phyloP scores from a whole-genome alignment of 2,113 vertebrate species.

The Brevimyrus niger region DNA sequence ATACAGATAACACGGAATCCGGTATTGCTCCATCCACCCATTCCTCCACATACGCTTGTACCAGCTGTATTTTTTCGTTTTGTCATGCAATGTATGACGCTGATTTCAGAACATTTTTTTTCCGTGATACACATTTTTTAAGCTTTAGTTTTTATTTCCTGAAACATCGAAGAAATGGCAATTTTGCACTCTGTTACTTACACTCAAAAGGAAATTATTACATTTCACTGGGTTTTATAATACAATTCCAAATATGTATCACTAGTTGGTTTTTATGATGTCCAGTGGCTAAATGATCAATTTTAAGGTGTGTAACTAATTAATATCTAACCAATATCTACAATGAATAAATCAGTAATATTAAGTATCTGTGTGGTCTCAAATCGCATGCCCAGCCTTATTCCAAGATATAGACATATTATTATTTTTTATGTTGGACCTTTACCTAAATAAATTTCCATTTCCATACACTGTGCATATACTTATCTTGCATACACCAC shows the following conservation, averaged over 20 bases:
- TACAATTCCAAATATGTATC: background rate
- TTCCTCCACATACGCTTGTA: background rate
- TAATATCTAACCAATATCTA: background rate
- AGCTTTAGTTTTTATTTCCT: too few relatives aligned
- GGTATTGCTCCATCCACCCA: background rate
- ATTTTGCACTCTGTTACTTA: too few relatives aligned
- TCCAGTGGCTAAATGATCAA: background rate
- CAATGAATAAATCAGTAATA: background rate
- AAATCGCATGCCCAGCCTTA: background rate
- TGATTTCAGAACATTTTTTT: background rate
- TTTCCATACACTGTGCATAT: background rate
- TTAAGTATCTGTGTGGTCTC: background rate
- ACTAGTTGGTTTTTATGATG: background rate
- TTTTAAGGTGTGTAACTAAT: background rate
- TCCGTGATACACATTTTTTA: too few relatives aligned
- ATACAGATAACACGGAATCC: background rate
- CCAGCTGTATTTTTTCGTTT: background rate
- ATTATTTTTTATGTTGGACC: background rate
- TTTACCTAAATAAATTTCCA: background rate
- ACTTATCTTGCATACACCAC: too few relatives aligned
- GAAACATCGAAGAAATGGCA: too few relatives aligned
- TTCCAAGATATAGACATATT: background rate
- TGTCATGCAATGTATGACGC: background rate
- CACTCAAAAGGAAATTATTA: too few relatives aligned
- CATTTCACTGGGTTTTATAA: background rate